These are phyloP conservation scores for Oscheius sp. DNA, from an alignment of 2,888 invertebrate species.

Conservation along the genomic window DNA sequence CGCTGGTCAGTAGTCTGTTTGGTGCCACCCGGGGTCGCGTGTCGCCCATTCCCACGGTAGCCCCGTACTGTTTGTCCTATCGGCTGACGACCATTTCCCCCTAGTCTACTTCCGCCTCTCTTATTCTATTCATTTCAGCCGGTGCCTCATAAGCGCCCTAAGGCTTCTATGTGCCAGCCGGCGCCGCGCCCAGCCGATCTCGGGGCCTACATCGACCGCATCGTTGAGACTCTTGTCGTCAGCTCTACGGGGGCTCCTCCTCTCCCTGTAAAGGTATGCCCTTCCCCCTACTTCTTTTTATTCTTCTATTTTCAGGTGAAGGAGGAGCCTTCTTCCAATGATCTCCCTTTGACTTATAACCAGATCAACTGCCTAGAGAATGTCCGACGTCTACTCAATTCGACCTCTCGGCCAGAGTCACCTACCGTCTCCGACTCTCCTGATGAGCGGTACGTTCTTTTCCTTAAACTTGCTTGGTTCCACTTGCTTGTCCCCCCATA, in stretches of 20 bases:
- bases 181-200: slow-evolving; percentile 44
- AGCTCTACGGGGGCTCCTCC: slow-evolving; percentile 42
- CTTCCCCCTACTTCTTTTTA: not conserved
- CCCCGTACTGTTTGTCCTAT: slow-evolving; percentile 33
- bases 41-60: slow-evolving; percentile 37
- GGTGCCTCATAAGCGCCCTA: slow-evolving; percentile 43
- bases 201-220: slow-evolving; percentile 58
- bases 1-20: slow-evolving; percentile 16
- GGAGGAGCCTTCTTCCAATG: slow-evolving; percentile 37
- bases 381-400: slow-evolving; percentile 70
- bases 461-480: slow-evolving; percentile 7
- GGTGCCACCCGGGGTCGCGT: slow-evolving; percentile 29
- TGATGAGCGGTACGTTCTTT: slow-evolving; percentile 43
- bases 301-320: slow-evolving; percentile 4
- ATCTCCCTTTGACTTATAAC: slow-evolving; percentile 53
- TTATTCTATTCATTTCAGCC: slow-evolving; percentile 44
- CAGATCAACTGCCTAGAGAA: slow-evolving; percentile 73
- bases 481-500: not conserved
- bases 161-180: slow-evolving; percentile 41
- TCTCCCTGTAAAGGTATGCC: slow-evolving; percentile 10
- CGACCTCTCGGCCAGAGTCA: slow-evolving; percentile 55
- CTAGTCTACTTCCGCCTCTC: slow-evolving; percentile 19
- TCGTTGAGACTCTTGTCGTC: slow-evolving; percentile 62
- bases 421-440: slow-evolving; percentile 39
- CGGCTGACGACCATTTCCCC: slow-evolving; percentile 2